Percentiles rank a stretch among this genome's conserved stretches.
Evolutionary conservation across 2,888 invertebrate genomes (phyloP).

Genomic region (Hymenopus coronatus): DNA sequence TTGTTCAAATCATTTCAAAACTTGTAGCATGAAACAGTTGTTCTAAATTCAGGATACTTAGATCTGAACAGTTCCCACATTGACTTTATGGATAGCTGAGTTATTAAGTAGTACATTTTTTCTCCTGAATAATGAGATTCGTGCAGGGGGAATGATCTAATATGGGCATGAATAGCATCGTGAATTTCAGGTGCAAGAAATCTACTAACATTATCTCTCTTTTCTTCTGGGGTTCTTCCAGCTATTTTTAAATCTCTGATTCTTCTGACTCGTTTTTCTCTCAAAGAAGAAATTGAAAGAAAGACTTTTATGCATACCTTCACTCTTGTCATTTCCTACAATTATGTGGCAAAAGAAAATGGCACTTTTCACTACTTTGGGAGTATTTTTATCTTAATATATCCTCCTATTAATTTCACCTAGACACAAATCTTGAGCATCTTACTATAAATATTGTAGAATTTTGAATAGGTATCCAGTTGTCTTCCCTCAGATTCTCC

Average conservation of each 20-base stretch:
- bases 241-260: conserved; percentile 1
- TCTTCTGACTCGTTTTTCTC: neutral
- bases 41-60: neutral
- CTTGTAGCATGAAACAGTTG: neutral
- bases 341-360: neutral
- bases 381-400: neutral
- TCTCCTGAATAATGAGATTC: conserved; percentile 15
- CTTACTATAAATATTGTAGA: neutral
- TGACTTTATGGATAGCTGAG: too few relatives aligned
- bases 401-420: neutral
- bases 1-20: neutral
- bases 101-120: conserved; percentile 1
- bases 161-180: conserved; percentile 5
- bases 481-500: neutral
- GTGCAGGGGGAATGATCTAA: conserved; percentile 27
- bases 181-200: neutral
- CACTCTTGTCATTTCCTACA: neutral
- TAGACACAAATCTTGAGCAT: conserved; percentile 7
- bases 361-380: conserved; percentile 5
- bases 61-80: neutral
- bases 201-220: neutral
- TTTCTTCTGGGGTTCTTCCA: neutral
- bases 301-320: neutral
- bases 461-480: neutral
- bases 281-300: neutral